A percentile compares a stretch with the other conserved stretches of the same genome.
These are phyloP conservation scores for Eulemur rubriventer DNA, from an alignment of 2,797 vertebrate genomes.

Conservation along the genomic window DNA sequence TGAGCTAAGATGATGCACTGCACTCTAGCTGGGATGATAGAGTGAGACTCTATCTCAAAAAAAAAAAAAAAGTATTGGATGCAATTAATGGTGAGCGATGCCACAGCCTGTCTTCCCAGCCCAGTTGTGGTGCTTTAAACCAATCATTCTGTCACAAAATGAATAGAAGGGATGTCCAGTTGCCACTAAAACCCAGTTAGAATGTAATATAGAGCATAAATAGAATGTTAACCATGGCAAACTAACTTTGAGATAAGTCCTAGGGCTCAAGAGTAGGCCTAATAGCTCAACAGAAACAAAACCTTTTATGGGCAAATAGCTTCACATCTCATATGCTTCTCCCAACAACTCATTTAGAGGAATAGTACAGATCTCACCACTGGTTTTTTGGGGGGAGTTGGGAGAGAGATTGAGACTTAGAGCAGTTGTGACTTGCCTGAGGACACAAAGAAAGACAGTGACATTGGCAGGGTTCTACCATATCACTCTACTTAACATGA, in stretches of 20 bases:
- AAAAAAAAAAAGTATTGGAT: neutral
- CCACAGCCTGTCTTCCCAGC: neutral
- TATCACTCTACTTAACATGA: neutral
- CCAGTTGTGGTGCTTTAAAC: neutral
- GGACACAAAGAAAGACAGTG: neutral
- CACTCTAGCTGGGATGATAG: neutral
- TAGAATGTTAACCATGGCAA: neutral
- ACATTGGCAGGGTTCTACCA: neutral
- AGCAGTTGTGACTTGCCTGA: neutral
- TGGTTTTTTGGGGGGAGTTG: neutral
- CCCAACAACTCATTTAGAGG: neutral
- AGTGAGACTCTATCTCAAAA: neutral
- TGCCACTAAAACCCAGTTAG: conserved; percentile 7
- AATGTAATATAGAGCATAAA: conserved; percentile 38
- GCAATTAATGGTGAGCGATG: neutral
- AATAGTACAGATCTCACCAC: neutral
- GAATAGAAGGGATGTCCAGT: neutral
- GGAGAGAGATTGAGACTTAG: neutral
- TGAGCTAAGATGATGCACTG: neutral
- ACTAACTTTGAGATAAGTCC: conserved; percentile 30
- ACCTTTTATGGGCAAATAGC: conserved; percentile 1
- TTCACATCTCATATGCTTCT: neutral
- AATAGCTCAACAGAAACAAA: neutral
- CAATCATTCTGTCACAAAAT: neutral
- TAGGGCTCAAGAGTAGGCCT: neutral